Conservation (phyloP, 2,113 vertebrate species). For the Podarcis cretensis region DNA sequence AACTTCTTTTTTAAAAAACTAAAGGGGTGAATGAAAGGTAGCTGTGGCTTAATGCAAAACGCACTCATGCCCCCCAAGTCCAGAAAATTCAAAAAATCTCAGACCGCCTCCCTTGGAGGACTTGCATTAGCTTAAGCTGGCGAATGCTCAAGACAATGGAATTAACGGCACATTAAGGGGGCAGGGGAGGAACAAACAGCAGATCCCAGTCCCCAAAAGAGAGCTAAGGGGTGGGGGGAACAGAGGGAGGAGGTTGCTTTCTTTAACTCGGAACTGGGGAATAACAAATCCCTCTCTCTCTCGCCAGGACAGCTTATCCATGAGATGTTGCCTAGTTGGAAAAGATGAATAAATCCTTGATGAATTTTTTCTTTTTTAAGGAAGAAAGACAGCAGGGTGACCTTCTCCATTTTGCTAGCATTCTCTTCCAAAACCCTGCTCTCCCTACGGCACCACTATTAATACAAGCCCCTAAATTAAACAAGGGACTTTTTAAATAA, state of each 20-base stretch:
- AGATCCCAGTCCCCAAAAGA: neutral
- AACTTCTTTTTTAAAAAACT: too few relatives aligned
- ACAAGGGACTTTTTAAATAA: conserved; percentile 22
- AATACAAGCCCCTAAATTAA: neutral
- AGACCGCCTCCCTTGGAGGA: neutral
- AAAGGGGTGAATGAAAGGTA: too few relatives aligned
- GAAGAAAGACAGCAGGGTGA: neutral
- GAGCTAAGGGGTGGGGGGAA: neutral
- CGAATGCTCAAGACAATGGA: neutral
- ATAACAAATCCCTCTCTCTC: neutral
- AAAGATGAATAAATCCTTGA: conserved; percentile 5
- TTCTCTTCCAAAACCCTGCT: neutral
- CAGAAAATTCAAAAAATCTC: conserved; percentile 4
- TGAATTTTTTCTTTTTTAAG: neutral
- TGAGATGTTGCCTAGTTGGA: neutral
- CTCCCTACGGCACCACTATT: too few relatives aligned
- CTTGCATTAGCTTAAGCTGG: conserved; percentile 32
- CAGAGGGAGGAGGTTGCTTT: neutral
- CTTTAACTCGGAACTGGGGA: neutral
- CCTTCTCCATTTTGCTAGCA: conserved; percentile 7
- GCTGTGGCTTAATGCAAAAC: too few relatives aligned
- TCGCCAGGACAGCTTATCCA: neutral
- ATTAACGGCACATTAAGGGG: neutral
- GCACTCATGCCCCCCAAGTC: too few relatives aligned
- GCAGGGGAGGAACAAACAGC: neutral